phyloP scores from a whole-genome alignment of 2,888 invertebrate genomes.

The Chrysolina haemoptera region DNA sequence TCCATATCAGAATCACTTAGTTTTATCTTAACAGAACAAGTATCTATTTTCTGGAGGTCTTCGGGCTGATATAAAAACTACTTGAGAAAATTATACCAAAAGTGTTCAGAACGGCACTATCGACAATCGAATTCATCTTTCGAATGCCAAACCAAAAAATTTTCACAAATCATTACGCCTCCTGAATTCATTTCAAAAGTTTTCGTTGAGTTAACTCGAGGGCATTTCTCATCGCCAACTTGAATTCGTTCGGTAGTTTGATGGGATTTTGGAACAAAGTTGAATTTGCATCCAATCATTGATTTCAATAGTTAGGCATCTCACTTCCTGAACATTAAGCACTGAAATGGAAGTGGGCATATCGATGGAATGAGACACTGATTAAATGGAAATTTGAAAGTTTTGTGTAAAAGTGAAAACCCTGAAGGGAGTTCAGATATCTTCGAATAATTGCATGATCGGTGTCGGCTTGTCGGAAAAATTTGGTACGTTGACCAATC shows the following conservation, averaged over 20 bases:
- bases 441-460: no score
- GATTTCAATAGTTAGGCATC: conserved; percentile 27
- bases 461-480: no score
- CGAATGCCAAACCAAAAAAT: conserved; percentile 57
- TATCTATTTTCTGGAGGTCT: no score
- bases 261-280: conserved; percentile 38
- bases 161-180: conserved; percentile 59
- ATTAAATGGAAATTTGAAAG: not conserved
- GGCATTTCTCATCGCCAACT: conserved; percentile 48
- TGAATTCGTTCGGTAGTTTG: conserved; percentile 34
- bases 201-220: conserved; percentile 43
- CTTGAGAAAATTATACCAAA: conserved; percentile 54
- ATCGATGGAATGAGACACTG: not conserved
- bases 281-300: conserved; percentile 32
- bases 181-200: conserved; percentile 58
- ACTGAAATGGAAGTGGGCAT: not conserved
- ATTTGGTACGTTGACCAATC: no score
- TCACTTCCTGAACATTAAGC: not conserved
- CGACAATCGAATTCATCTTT: conserved; percentile 51
- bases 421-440: no score
- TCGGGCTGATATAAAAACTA: conserved; percentile 25
- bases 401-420: no score
- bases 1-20: no score
- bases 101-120: conserved; percentile 47
- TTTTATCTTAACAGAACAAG: no score